phyloP scores from a whole-genome alignment of 1,140 invertebrate species.

The Caenorhabditis briggsae region DNA sequence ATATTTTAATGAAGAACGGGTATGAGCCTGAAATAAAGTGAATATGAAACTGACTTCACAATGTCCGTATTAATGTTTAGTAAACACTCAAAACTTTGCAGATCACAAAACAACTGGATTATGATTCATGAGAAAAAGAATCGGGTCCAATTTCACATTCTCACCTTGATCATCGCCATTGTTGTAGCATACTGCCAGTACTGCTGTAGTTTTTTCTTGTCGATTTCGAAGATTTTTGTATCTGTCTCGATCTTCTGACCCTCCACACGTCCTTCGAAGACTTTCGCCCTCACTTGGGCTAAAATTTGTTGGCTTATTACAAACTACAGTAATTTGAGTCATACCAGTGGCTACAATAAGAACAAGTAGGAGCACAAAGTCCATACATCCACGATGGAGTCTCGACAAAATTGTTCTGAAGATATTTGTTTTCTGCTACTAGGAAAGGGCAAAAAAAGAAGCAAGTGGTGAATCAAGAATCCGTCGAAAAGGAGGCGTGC shows the following conservation, averaged over 20 bases:
- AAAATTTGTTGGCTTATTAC: not conserved
- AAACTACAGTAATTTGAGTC: not conserved
- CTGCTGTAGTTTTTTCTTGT: conserved; percentile 45
- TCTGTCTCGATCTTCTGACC: conserved; percentile 35
- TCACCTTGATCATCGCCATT: conserved; percentile 23
- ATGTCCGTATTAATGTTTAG: too few species aligned
- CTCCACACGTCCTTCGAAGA: conserved; percentile 20
- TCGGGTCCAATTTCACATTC: not conserved
- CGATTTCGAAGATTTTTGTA: conserved; percentile 39
- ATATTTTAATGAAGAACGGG: not conserved
- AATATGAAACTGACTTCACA: too few species aligned
- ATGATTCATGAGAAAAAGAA: too few species aligned
- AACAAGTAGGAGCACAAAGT: conserved; percentile 51
- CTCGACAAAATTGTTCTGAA: conserved; percentile 36
- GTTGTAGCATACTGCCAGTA: conserved; percentile 43
- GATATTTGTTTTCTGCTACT: too few species aligned
- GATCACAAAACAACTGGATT: too few species aligned
- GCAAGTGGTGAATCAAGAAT: not conserved
- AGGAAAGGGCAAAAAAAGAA: not conserved
- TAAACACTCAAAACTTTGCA: too few species aligned
- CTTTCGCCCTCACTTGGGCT: conserved; percentile 25
- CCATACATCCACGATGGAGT: conserved; percentile 16
- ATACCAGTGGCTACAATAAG: conserved; percentile 47
- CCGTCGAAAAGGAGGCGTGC: not conserved
- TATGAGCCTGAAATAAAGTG: conserved; percentile 14